phyloP scores from a whole-genome alignment of 2,888 invertebrate genomes.

The Brachypalpus laphriformis region DNA sequence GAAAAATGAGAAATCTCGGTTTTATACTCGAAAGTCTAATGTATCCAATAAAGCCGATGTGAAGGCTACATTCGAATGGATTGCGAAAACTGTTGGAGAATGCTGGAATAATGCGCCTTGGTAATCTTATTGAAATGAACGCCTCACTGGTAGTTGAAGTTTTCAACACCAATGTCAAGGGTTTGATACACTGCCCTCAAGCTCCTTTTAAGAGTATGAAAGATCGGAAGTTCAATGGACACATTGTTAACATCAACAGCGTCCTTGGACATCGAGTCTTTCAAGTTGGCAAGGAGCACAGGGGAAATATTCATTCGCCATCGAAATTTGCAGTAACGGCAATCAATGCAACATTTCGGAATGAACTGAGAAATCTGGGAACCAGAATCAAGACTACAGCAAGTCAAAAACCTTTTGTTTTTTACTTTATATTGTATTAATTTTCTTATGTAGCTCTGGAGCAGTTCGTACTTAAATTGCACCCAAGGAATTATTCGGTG shows the following conservation, averaged over 20 bases:
- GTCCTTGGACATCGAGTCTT: conserved; percentile 75
- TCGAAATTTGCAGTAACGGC: conserved; percentile 75
- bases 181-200: conserved; percentile 81
- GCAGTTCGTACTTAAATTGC: conserved; percentile 79
- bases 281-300: no score
- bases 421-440: conserved; percentile 75
- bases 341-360: conserved; percentile 74
- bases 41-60: conserved; percentile 84
- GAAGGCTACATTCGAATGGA: conserved; percentile 82
- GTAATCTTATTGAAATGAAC: conserved; percentile 46
- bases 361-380: conserved; percentile 72
- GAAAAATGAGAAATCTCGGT: conserved; percentile 68
- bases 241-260: conserved; percentile 82
- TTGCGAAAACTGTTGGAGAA: conserved; percentile 83
- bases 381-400: conserved; percentile 78
- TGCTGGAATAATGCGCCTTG: conserved; percentile 77
- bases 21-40: conserved; percentile 83
- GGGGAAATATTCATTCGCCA: conserved; percentile 74
- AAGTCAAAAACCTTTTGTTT: conserved; percentile 43
- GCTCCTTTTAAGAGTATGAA: conserved; percentile 83
- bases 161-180: conserved; percentile 82
- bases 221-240: conserved; percentile 80
- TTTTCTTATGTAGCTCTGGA: conserved; percentile 76
- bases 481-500: conserved; percentile 67
- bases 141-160: conserved; percentile 66